Percentiles rank a stretch among this genome's conserved stretches.
phyloP scores from a whole-genome alignment of 1,140 invertebrate species.

The Drosophila nikananu region DNA sequence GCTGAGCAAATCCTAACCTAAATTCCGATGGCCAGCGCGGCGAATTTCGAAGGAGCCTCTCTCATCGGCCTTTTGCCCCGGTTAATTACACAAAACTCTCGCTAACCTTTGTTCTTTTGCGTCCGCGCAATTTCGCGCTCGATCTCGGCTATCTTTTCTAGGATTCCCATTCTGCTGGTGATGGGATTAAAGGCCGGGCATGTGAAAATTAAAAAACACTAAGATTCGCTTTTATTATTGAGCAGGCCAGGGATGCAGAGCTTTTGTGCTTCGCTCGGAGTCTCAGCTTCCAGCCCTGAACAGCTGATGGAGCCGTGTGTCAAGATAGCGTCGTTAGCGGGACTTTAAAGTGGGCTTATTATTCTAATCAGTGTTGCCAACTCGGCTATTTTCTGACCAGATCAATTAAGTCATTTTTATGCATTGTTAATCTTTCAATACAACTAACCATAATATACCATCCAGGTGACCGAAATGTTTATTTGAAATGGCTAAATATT shows the following conservation, averaged over 20 bases:
- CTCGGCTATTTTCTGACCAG: too few relatives aligned
- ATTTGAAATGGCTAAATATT: too few relatives aligned
- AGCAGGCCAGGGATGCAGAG: constrained; percentile 23
- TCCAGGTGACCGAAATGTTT: too few relatives aligned
- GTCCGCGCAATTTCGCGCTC: constrained; percentile 99
- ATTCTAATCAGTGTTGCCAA: too few relatives aligned
- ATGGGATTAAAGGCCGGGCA: constrained; percentile 36
- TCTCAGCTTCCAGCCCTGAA: constrained; percentile 19
- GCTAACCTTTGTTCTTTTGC: constrained; percentile 99
- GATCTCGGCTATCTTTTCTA: constrained; percentile 99
- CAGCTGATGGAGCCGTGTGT: constrained; percentile 9
- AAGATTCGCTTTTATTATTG: constrained; percentile 42
- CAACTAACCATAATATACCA: too few relatives aligned
- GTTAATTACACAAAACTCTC: neutral
- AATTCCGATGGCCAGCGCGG: constrained; percentile 66
- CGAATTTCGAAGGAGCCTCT: constrained; percentile 23
- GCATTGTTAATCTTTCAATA: too few relatives aligned
- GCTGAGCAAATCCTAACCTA: constrained; percentile 68
- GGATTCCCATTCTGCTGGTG: constrained; percentile 93
- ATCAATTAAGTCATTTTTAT: too few relatives aligned
- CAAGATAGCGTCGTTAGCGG: neutral
- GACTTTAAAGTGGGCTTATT: too few relatives aligned
- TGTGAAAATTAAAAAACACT: constrained; percentile 66
- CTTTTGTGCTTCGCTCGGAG: constrained; percentile 13
- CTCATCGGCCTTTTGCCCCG: neutral